A percentile compares a stretch with the other conserved stretches of the same genome.
Conservation (phyloP, 2,888 invertebrate species). For the Maniola hyperantus region DNA sequence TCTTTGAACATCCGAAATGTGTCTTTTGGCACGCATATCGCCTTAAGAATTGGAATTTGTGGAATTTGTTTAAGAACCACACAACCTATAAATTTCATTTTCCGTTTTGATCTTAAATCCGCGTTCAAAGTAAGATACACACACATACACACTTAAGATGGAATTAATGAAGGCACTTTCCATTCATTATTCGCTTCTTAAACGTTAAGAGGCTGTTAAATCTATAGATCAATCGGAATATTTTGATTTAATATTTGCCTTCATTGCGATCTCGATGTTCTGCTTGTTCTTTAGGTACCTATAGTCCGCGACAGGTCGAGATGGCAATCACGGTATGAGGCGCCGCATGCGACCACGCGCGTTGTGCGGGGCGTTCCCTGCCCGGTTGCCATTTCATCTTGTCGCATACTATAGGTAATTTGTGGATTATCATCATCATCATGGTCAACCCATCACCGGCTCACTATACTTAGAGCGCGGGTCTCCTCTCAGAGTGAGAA, state of each 20-base stretch:
- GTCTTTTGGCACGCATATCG: too few species aligned
- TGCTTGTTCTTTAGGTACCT: not conserved
- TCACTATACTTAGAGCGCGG: too few species aligned
- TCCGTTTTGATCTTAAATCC: slow-evolving; percentile 15
- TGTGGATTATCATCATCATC: too few species aligned
- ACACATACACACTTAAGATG: slow-evolving; percentile 38
- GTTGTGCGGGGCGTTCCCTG: too few species aligned
- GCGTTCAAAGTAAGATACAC: slow-evolving; percentile 19
- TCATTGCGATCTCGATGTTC: not conserved
- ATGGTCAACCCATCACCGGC: too few species aligned
- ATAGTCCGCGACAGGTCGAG: too few species aligned
- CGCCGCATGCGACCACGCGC: too few species aligned
- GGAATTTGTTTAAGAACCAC: not conserved
- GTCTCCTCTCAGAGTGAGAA: too few species aligned
- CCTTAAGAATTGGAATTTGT: not conserved
- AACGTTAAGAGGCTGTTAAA: slow-evolving; percentile 38
- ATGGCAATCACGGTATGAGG: too few species aligned
- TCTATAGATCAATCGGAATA: slow-evolving; percentile 34
- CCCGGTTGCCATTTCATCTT: too few species aligned
- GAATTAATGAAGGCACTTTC: slow-evolving; percentile 43
- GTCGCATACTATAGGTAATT: too few species aligned
- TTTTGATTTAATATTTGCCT: slow-evolving; percentile 23
- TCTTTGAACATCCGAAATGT: too few species aligned
- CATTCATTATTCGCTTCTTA: slow-evolving; percentile 44
- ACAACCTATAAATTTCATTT: slow-evolving; percentile 5